A percentile compares a stretch with the other conserved stretches of the same genome.
phyloP scores from a whole-genome alignment of 2,888 invertebrate species.

The Agonopterix alstromeriana region DNA sequence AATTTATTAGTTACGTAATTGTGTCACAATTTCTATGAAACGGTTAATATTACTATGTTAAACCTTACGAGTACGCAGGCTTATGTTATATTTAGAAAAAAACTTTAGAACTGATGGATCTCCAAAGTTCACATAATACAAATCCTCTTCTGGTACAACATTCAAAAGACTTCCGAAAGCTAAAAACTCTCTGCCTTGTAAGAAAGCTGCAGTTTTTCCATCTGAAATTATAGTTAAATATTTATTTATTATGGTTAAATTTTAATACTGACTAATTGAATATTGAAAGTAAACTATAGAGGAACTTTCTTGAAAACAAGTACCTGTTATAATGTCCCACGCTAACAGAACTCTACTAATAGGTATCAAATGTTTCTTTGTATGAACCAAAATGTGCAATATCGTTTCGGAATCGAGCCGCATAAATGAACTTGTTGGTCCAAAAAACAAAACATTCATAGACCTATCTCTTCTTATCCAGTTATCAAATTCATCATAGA shows the following conservation, averaged over 20 bases:
- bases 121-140: constrained; percentile 62
- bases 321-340: constrained; percentile 65
- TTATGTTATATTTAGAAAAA: constrained; percentile 39
- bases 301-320: no score
- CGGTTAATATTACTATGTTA: no score
- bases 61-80: constrained; percentile 54
- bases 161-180: constrained; percentile 55
- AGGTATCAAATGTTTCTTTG: constrained; percentile 50
- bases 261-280: neutral
- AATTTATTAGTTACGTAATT: no score
- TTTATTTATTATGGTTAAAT: neutral
- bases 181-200: constrained; percentile 56
- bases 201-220: constrained; percentile 60
- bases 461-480: constrained; percentile 39
- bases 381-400: constrained; percentile 48
- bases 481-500: constrained; percentile 60
- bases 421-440: constrained; percentile 52
- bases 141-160: constrained; percentile 61
- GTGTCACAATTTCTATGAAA: no score
- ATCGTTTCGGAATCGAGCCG: constrained; percentile 58
- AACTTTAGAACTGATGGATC: constrained; percentile 51
- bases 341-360: constrained; percentile 47
- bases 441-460: constrained; percentile 63
- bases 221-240: constrained; percentile 30
- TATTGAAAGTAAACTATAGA: no score